Evolutionary conservation across 1,140 invertebrate species (phyloP).

Genomic region (Carposina sasakii): DNA sequence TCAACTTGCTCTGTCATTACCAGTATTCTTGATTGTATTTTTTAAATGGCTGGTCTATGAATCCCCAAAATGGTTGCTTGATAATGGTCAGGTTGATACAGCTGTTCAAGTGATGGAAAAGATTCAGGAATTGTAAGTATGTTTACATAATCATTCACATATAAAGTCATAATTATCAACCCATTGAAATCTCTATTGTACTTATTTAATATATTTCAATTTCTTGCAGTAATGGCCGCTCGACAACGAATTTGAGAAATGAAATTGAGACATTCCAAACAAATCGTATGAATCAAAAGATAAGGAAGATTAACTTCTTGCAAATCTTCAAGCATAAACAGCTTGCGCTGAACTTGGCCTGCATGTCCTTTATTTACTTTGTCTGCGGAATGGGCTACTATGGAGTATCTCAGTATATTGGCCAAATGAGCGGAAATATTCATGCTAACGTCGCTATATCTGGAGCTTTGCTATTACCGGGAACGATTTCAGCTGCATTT

Average conservation of each 20-base stretch:
- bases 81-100: slow-evolving; percentile 33
- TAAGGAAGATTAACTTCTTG: slow-evolving; percentile 35
- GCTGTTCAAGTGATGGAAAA: slow-evolving; percentile 39
- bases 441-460: slow-evolving; percentile 81
- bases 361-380: slow-evolving; percentile 78
- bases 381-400: slow-evolving; percentile 83
- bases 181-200: no score
- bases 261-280: slow-evolving; percentile 39
- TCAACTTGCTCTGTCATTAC: slow-evolving; percentile 44
- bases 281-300: slow-evolving; percentile 4
- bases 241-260: slow-evolving; percentile 26
- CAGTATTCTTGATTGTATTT: slow-evolving; percentile 33
- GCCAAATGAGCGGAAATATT: slow-evolving; percentile 79
- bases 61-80: slow-evolving; percentile 56
- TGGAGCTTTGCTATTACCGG: slow-evolving; percentile 75
- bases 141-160: no score
- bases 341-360: slow-evolving; percentile 39
- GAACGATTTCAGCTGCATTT: slow-evolving; percentile 76
- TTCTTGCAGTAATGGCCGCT: slow-evolving; percentile 31
- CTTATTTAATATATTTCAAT: slow-evolving; percentile 3
- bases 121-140: slow-evolving; percentile 46
- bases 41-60: slow-evolving; percentile 40
- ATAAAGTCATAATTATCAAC: no score
- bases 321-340: slow-evolving; percentile 45
- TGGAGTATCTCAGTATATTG: slow-evolving; percentile 81